Base-by-base conservation (phyloP, 1,140 invertebrate species). In the Magallana angulata region DNA sequence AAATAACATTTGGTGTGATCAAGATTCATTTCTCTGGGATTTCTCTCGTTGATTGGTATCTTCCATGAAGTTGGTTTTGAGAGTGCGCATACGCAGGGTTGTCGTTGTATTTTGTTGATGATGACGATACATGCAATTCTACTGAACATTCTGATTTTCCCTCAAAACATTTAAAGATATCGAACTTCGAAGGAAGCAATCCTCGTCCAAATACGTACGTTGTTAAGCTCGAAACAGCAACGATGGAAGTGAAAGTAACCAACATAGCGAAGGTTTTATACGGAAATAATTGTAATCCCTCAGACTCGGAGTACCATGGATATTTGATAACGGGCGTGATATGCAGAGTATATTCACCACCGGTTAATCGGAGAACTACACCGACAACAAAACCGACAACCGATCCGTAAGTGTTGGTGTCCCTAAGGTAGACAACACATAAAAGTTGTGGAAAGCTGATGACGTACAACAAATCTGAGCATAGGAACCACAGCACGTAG, bases 381-480 rank as follows among this genome's bases (percentile, higher is more conserved):
- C 98, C 98, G 88, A 99, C 96, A 87, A 98, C 96, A 93, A 99
- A 99, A 56, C 95, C 95, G 36, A 92, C 90, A 58, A 99, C 95
- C 36, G 98, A 99, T 18, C 99, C 99, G 94, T 99, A 99, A 0
- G 98, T 99, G 95, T 99, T 99, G 95, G 93, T 92, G 9, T 88
- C 87, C 24, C 89, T 80, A 7, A 92, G 24, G 95, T 99, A 98
- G 11, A 99, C 98, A 90, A 99, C 98, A 97, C 98, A 98, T 80
- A 99, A 96, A 18, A 99, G 96, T 95, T 99, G 98, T 0, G 99
- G 99, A 95, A 99, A 99, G 85, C 99, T 96, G 92, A 99, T 99
- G 82, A 99, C 98, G 96, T 99, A 99, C 59, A 99, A 98, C 91
- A 99, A 95, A 95, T 99, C 99, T 16, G 98, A 99, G 95, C 98